Conservation (phyloP, 2,888 invertebrate genomes). For the Parnassius glacialis region DNA sequence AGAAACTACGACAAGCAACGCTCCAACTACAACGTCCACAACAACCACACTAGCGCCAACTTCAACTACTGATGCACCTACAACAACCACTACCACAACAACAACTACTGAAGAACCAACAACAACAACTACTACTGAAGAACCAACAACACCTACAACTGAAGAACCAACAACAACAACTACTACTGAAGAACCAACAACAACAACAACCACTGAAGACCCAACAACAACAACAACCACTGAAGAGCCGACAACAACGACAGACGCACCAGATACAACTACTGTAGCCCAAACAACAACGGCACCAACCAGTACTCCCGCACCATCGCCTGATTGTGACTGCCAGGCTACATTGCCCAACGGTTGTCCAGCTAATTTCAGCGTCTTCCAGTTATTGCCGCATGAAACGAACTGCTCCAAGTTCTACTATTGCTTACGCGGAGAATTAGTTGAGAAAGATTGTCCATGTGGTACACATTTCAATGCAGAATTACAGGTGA, state of each 20-base stretch:
- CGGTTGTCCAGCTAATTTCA: slow-evolving; percentile 41
- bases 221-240: slow-evolving; percentile 21
- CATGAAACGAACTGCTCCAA: slow-evolving; percentile 44
- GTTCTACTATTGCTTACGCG: slow-evolving; percentile 47
- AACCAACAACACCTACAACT: slow-evolving; percentile 23
- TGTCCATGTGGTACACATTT: slow-evolving; percentile 39
- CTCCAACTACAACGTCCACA: slow-evolving; percentile 26
- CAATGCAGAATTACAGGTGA: slow-evolving; percentile 38
- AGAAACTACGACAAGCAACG: slow-evolving; percentile 27
- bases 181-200: slow-evolving; percentile 4
- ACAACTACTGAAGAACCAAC: slow-evolving; percentile 14
- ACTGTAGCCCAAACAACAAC: slow-evolving; percentile 16
- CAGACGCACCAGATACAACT: slow-evolving; percentile 21
- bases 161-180: slow-evolving; percentile 26
- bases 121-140: slow-evolving; percentile 27
- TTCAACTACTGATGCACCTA: slow-evolving; percentile 24
- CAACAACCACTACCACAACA: slow-evolving; percentile 25
- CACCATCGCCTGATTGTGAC: slow-evolving; percentile 13
- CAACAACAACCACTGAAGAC: slow-evolving; percentile 13
- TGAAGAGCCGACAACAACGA: slow-evolving; percentile 8
- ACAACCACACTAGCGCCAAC: slow-evolving; percentile 23
- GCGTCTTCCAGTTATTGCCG: slow-evolving; percentile 39
- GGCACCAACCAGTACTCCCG: slow-evolving; percentile 20
- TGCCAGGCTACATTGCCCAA: slow-evolving; percentile 33
- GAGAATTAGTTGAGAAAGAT: slow-evolving; percentile 36